Base-by-base conservation (phyloP, 2,113 vertebrate genomes). In the Gymnarchus niloticus region DNA sequence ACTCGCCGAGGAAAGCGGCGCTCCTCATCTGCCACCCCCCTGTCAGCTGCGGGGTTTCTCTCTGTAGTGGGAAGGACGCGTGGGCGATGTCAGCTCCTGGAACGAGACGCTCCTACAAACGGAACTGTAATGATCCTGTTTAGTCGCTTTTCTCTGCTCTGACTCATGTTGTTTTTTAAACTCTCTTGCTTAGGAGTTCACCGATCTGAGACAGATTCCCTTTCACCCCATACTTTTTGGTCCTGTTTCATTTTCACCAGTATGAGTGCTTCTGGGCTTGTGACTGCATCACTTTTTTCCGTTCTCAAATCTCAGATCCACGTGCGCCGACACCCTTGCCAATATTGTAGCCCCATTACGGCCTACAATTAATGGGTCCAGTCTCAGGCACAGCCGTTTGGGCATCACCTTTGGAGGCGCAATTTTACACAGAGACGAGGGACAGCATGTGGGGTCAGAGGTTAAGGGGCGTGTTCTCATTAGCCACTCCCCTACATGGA, bases 81-180 rank as follows among this genome's bases (percentile, higher is more conserved):
- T 93, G 92, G 93, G 94, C 92, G 94, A 94, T 92, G 94, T 92
- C 92, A 87, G 91, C 88, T 85, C 91, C 91, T 85, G 83, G 89
- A 93, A 92, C 89, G 89, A 92, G 91, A 91, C 93, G 28, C 95
- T 93, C 90, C 93, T 93, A 94, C 93, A 94, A 94, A 95, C 93
- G 91, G 92, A 92, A 89, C 93, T 90, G 91, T 94, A 95, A 95
- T 94, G 92, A 94, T 95, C 91, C 88, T 94, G 92, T 94, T 94
- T 94, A 94, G 92, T 93, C 93, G 88, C 92, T 91, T 93, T 91
- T 93, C 92, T 91, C 88, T 92, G 91, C 90, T 90, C 90, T 91
- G 89, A 89, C 91, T 90, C 87, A 88, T 87, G 73, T n/a, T 51
- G 90, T 90, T 92, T 87, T 84, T 83, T 51, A 78, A 78, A 78